Percentiles rank a stretch among this genome's conserved stretches.
Evolutionary conservation across 2,797 vertebrate genomes (phyloP).

Genomic region (Margarornis squamiger): DNA sequence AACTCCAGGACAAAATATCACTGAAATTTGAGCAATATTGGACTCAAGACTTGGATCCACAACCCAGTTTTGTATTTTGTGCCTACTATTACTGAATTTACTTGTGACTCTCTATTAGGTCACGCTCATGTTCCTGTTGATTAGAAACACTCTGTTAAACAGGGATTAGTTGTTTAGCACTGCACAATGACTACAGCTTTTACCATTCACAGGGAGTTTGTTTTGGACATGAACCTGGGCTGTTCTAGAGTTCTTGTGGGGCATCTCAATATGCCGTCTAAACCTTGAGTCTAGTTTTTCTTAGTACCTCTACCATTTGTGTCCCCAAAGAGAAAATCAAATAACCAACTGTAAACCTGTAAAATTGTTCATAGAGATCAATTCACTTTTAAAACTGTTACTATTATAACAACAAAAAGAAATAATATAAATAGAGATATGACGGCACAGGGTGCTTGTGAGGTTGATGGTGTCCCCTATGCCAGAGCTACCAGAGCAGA

Average conservation of each 20-base stretch:
- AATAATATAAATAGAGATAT: not conserved
- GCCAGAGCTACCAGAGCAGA: not conserved
- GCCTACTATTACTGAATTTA: not conserved
- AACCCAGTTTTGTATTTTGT: not conserved
- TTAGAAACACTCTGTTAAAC: not conserved
- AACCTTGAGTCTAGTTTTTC: not conserved
- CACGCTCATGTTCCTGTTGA: not conserved
- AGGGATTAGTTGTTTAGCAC: not conserved
- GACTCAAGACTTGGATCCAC: not conserved
- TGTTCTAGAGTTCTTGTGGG: not conserved
- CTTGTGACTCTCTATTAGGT: not conserved
- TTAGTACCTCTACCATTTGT: not conserved
- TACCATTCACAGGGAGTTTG: not conserved
- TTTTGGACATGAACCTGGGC: not conserved
- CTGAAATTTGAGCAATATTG: not conserved
- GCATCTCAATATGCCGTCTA: not conserved
- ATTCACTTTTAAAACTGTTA: not conserved
- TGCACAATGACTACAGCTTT: not conserved
- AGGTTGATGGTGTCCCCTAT: not conserved
- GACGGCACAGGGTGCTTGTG: not conserved
- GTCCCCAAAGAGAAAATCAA: not conserved
- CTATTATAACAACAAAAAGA: not conserved
- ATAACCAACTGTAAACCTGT: not conserved
- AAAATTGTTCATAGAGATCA: not conserved
- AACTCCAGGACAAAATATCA: not conserved